Base-by-base conservation (phyloP, 2,113 vertebrate genomes). In the Genyomyrus donnyi region DNA sequence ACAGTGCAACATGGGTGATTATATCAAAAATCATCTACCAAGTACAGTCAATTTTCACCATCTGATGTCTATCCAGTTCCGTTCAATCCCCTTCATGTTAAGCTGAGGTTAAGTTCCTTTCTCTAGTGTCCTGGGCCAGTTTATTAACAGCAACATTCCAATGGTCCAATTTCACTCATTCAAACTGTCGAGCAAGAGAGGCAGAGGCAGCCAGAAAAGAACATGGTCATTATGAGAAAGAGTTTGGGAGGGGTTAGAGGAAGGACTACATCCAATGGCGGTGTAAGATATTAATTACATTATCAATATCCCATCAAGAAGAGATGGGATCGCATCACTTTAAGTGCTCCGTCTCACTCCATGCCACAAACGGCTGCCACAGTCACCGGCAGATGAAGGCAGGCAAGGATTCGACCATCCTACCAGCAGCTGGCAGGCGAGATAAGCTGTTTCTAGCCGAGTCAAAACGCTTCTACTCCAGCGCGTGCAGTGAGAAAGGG, bases 401-500 rank as follows among this genome's bases (percentile, higher is more conserved):
- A 31, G 58, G 70, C 6, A 13, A 74, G n/a, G 77, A 52, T 35
- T 35, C 27, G 15, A n/a, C 88, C 27, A 2, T 31, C 31, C n/a
- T 11, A 21, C 17, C 56, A 50, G n/a, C 45, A 77, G 27, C 66
- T 89, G 88, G 56, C 70, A 39, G 66, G n/a, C 4, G 4, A 89
- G 66, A 89, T 80, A 89, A 89, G 66, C 88, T 39, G 88, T 24
- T 80, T 77, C 27, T 42, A 2, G 62, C 66, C n/a, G 5, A 49
- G 66, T 39, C 48, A 31, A 45, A 70, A 35, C 5, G 10, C 45
- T 74, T 46, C 46, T 35, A 42, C 21, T 89, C 19, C 70, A 80
- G 46, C n/a, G 19, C 3, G 21, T 80, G 88, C 74, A 21, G 49
- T 35, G 74, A 83, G 49, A 83, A 52, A 83, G 74, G 46, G n/a